These are phyloP conservation scores for Eueides isabella DNA, from an alignment of 1,140 invertebrate genomes.

Conservation along the genomic window DNA sequence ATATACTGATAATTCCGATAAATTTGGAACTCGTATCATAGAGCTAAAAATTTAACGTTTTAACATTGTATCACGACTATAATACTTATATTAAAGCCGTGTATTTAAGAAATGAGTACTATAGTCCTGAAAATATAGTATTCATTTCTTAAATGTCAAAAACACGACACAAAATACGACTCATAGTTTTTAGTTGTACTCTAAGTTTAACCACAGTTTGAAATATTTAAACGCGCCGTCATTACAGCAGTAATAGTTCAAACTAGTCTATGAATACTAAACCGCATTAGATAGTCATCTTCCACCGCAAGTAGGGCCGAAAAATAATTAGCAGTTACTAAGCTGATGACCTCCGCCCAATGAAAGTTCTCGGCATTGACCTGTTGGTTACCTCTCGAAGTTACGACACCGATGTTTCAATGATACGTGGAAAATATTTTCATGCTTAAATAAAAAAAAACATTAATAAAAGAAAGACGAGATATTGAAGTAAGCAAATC, in stretches of 20 bases:
- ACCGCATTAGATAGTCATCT: slow-evolving; percentile 53
- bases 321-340: slow-evolving; percentile 73
- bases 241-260: slow-evolving; percentile 24
- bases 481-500: neutral
- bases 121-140: too few relatives aligned
- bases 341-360: slow-evolving; percentile 25
- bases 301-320: slow-evolving; percentile 60
- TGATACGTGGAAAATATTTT: slow-evolving; percentile 29
- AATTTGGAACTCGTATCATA: neutral
- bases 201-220: neutral
- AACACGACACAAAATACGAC: neutral
- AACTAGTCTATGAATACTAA: slow-evolving; percentile 49
- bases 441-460: neutral
- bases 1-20: neutral
- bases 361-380: slow-evolving; percentile 18
- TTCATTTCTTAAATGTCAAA: neutral
- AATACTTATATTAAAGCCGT: too few relatives aligned
- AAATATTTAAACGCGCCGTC: slow-evolving; percentile 22
- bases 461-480: neutral
- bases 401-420: slow-evolving; percentile 9
- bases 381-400: slow-evolving; percentile 6
- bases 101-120: too few relatives aligned
- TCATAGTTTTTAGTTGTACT: neutral
- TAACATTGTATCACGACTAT: too few relatives aligned
- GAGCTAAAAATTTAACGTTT: too few relatives aligned